These are phyloP conservation scores for Labrus mixtus DNA, from an alignment of 2,113 vertebrate species.

Conservation along the genomic window DNA sequence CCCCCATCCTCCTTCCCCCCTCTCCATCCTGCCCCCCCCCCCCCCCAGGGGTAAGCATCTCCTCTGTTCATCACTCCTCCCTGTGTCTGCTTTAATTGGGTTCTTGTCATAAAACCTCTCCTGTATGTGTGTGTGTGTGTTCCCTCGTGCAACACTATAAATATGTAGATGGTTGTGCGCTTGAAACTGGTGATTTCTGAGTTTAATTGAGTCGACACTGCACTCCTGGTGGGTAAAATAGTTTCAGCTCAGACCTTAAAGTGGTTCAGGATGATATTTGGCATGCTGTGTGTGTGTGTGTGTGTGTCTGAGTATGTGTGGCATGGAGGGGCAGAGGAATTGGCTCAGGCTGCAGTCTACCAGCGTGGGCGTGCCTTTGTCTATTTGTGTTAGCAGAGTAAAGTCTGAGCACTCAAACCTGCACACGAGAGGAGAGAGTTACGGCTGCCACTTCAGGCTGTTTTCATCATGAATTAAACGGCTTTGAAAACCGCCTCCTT, in stretches of 20 bases:
- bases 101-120: slow-evolving; percentile 24
- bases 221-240: slow-evolving; percentile 21
- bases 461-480: no score
- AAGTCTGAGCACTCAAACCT: slow-evolving; percentile 65
- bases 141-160: slow-evolving; percentile 8
- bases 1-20: neutral
- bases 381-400: slow-evolving; percentile 65
- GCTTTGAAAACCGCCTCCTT: no score
- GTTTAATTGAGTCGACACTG: slow-evolving; percentile 33
- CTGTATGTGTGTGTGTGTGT: slow-evolving; percentile 10
- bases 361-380: slow-evolving; percentile 43
- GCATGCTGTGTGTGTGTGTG: slow-evolving; percentile 44
- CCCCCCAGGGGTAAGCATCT: slow-evolving; percentile 17
- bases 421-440: slow-evolving; percentile 17
- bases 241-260: slow-evolving; percentile 31
- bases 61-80: slow-evolving; percentile 17
- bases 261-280: slow-evolving; percentile 45
- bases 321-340: slow-evolving; percentile 38
- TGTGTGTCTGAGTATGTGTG: slow-evolving; percentile 46
- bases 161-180: neutral
- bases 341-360: slow-evolving; percentile 23
- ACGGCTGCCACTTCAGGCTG: no score
- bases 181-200: slow-evolving; percentile 14
- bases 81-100: neutral
- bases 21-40: no score